These are phyloP conservation scores for Pollenia amentaria DNA, from an alignment of 2,888 invertebrate genomes.

Conservation along the genomic window DNA sequence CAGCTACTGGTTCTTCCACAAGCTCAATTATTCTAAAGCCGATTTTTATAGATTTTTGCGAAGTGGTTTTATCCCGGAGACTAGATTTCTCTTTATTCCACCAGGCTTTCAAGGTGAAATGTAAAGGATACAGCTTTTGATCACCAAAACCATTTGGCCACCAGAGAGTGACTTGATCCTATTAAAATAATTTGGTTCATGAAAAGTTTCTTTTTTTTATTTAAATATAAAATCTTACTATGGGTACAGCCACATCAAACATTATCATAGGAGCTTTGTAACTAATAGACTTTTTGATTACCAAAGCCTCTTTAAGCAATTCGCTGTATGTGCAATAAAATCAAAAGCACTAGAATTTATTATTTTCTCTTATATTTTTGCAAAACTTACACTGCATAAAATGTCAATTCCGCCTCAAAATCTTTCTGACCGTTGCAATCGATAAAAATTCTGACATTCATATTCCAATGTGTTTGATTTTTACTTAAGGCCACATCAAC, in stretches of 20 bases:
- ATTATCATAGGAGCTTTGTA: slow-evolving; percentile 79
- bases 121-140: slow-evolving; percentile 90
- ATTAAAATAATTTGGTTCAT: slow-evolving; percentile 28
- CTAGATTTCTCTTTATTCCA: slow-evolving; percentile 75
- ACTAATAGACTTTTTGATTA: slow-evolving; percentile 77
- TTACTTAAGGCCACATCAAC: slow-evolving; percentile 84
- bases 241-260: slow-evolving; percentile 81
- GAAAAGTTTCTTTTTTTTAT: neutral
- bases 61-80: slow-evolving; percentile 79
- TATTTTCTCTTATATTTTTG: neutral
- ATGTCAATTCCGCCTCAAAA: slow-evolving; percentile 81
- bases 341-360: neutral
- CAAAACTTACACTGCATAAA: slow-evolving; percentile 82
- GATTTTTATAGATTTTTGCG: slow-evolving; percentile 87
- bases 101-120: slow-evolving; percentile 85
- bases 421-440: slow-evolving; percentile 80
- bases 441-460: slow-evolving; percentile 85
- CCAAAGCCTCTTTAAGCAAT: slow-evolving; percentile 79
- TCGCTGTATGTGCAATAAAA: slow-evolving; percentile 78
- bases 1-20: slow-evolving; percentile 87
- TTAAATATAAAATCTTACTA: slow-evolving; percentile 77
- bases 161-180: slow-evolving; percentile 89
- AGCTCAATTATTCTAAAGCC: slow-evolving; percentile 95
- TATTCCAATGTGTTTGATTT: slow-evolving; percentile 84
- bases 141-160: slow-evolving; percentile 98